Evolutionary conservation across 2,113 vertebrate species (phyloP), one percentile per base, ranked within the genome.

Genomic region (Ia io): DNA sequence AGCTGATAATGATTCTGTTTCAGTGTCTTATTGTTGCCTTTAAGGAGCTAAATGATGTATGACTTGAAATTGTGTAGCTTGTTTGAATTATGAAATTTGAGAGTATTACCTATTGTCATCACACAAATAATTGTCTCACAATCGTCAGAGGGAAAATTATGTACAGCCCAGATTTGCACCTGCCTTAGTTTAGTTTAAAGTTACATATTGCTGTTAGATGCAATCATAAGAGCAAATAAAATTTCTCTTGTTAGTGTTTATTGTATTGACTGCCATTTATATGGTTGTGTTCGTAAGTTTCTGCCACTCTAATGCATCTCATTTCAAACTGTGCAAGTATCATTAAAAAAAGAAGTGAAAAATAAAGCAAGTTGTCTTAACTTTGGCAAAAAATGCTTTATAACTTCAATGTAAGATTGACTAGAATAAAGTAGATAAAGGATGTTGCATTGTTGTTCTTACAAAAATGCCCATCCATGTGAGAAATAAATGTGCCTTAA

Each of bases 111-210:
- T 77, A 77, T 79, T 79, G 40, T 59, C 28, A 89, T 77, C 56
- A 35, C 11, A 80, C 42, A 51, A 95, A 92, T 70, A 84, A 69
- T 65, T 44, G 4, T 16, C 49, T 14, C 10, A 71, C 3, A 84
- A 56, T 90, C 3, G n/a, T 70, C 89, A 49, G 65, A 84, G 65
- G 40, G 42, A 67, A 84, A 90, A 51, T 59, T 37, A 22, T 40
- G 51, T 49, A 63, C 42, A n/a, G 88, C 12, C 9, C 59, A 44
- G 28, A 93, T 93, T 71, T 85, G 3, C 59, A 91, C 65, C 67
- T 92, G 70, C 47, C 56, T 93, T 80, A 74, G 25, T 74, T 89
- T 47, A 86, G 59, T 90, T 71, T 94, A 77, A 93, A 85, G 92
- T 77, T 93, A 67, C n/a, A 67, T 84, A 25, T 74, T 87, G 22